Conservation (phyloP, 2,113 vertebrate genomes). For the Variabilichromis moorii region DNA sequence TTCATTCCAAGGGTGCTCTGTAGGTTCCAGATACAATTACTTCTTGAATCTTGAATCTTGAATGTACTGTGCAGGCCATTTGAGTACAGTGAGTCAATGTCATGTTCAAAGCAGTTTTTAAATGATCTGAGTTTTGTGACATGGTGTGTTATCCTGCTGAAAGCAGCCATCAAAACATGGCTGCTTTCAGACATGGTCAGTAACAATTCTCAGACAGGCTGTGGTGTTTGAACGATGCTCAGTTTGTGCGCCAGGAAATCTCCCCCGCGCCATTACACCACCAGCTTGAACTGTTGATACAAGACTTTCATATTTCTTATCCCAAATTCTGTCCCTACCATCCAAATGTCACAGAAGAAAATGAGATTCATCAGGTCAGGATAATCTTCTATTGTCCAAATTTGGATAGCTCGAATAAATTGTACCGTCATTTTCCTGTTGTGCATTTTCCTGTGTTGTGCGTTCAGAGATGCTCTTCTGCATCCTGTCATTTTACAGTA, state of each 20-base stretch:
- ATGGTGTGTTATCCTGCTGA: neutral
- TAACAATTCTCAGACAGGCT: neutral
- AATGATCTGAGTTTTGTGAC: neutral
- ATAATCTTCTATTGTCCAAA: neutral
- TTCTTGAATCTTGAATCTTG: neutral
- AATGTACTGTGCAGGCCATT: neutral
- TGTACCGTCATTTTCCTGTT: neutral
- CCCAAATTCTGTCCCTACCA: neutral
- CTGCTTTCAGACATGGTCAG: neutral
- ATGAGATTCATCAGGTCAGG: neutral
- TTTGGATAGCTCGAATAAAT: neutral
- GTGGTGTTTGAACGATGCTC: neutral
- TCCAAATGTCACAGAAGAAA: neutral
- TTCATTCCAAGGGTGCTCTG: neutral
- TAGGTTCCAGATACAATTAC: neutral
- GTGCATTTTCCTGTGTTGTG: neutral
- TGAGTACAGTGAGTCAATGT: neutral
- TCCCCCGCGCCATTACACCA: rapidly evolving
- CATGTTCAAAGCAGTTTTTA: neutral
- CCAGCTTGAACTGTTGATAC: neutral
- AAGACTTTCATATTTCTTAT: neutral
- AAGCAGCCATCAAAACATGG: neutral
- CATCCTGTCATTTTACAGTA: neutral
- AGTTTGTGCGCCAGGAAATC: neutral
- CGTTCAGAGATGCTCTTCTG: neutral